Conservation (phyloP, 1,140 invertebrate genomes). For the Drosophila azteca region DNA sequence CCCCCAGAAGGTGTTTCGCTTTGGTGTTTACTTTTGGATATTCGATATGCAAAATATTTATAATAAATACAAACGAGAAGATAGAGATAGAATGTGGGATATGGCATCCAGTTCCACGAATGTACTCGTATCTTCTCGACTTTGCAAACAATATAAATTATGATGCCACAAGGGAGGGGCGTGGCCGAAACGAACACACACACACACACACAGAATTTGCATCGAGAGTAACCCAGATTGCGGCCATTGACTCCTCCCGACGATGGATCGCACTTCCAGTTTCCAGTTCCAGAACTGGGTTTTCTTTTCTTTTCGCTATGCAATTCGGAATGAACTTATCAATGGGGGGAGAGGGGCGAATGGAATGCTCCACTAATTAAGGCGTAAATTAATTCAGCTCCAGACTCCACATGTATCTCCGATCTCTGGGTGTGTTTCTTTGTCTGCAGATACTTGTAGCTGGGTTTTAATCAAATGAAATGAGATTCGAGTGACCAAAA, state of each 20-base stretch:
- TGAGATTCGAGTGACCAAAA: no score
- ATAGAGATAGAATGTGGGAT: no score
- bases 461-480: not conserved
- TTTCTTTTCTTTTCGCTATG: conserved; percentile 37
- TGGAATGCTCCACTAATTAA: conserved; percentile 27
- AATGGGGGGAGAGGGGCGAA: not conserved
- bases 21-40: no score
- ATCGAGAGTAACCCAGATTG: conserved; percentile 60
- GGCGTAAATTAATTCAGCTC: conserved; percentile 42
- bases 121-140: no score
- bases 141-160: not conserved
- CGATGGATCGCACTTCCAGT: conserved; percentile 46
- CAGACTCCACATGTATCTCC: conserved; percentile 7
- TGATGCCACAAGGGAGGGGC: conserved; percentile 11
- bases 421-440: conserved; percentile 20
- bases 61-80: not conserved
- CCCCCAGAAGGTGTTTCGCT: no score
- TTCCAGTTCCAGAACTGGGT: conserved; percentile 12
- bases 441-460: not conserved
- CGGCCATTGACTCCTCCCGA: conserved; percentile 38
- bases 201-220: conserved; percentile 35
- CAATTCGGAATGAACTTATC: conserved; percentile 25
- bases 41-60: not conserved
- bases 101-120: no score
- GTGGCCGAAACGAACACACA: conserved; percentile 17